phyloP scores from a whole-genome alignment of 2,113 vertebrate genomes.

The Naja naja region DNA sequence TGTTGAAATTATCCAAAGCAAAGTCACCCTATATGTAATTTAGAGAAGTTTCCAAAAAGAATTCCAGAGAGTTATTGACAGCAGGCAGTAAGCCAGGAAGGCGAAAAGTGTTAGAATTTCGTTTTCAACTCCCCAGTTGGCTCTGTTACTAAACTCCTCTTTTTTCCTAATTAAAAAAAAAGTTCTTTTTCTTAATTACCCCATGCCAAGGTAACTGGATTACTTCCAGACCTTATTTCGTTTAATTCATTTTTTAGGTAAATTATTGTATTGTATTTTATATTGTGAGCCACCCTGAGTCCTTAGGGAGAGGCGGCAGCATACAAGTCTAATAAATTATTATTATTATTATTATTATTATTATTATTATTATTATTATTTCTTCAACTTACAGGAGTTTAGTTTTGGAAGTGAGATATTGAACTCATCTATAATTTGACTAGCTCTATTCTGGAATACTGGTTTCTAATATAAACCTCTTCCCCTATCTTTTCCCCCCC shows the following conservation, averaged over 20 bases:
- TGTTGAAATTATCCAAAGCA: background rate
- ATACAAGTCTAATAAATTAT: no score
- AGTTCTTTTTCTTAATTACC: background rate
- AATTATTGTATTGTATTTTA: no score
- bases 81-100: background rate
- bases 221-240: background rate
- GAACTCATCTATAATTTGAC: background rate
- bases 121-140: background rate
- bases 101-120: background rate
- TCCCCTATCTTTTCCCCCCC: background rate
- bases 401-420: background rate
- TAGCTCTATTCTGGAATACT: background rate
- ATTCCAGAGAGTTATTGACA: background rate
- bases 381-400: background rate
- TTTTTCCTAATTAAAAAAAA: background rate
- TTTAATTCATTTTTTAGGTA: no score
- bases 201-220: background rate
- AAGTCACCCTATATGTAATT: background rate
- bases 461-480: background rate
- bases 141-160: background rate
- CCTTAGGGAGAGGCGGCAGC: no score
- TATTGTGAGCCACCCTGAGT: no score
- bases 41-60: background rate
- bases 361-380: no score
- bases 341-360: no score